Evolutionary conservation across 2,888 invertebrate genomes (phyloP), one percentile per base, ranked within the genome.

Genomic region (Listrodromus nycthemerus): DNA sequence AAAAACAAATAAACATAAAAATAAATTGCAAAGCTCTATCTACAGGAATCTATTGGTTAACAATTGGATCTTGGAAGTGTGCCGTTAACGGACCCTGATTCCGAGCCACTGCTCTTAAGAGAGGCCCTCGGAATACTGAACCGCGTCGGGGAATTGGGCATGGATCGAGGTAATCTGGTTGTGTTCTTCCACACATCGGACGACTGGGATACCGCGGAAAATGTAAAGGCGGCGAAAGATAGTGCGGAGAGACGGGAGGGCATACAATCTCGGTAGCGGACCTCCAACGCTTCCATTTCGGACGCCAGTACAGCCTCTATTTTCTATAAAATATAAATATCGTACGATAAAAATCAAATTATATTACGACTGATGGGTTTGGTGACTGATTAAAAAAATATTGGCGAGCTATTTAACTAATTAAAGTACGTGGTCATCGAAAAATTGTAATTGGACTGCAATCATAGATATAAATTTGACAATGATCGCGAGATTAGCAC

Each of bases 241-340:
- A 92, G 88, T 86, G 91, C 89, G 88, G 91, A 90, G 87, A 91
- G 87, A 86, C 91, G 91, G 80, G 92, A 89, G 79, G 93, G 91
- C 84, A 93, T 91, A 90, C 89, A 91, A 88, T 92, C 92, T 88
- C 91, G 91, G 91, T 94, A 94, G 89, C 93, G 93, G 87, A 92
- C 90, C 87, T 92, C 91, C 91, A 93, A 91, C 86, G 91, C 91
- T 87, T 92, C 92, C 92, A 93, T 92, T 90, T 94, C 94, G 87
- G 91, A 91, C 88, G 93, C 93, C 89, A 95, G 92, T 87, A 93
- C 93, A 89, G 94, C 94, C 92, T 95, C 95, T 92, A 95, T 91
- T 93, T 93, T 94, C 95, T 95, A 94, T 89, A 94, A 94, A 91
- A 93, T 89, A 89, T 91, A 89, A 85, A 89, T 61, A n/a, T 61